phyloP scores from a whole-genome alignment of 1,140 invertebrate genomes.

The Brachionus calyciflorus region DNA sequence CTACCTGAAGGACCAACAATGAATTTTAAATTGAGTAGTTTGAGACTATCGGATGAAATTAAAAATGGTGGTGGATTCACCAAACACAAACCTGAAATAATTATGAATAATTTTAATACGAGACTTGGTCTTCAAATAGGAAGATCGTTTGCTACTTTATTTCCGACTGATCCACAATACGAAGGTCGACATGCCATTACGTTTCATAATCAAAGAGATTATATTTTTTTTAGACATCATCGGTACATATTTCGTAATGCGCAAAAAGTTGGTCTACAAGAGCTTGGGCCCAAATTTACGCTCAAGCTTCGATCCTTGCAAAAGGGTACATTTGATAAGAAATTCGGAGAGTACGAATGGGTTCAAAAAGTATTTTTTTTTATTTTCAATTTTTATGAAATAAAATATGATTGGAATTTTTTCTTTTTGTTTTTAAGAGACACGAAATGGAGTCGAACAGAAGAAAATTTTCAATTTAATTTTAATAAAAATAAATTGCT shows the following conservation, averaged over 20 bases:
- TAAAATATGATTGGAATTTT: constrained; percentile 76
- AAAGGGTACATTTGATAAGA: constrained; percentile 92
- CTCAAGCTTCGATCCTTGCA: constrained; percentile 86
- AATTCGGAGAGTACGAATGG: constrained; percentile 95
- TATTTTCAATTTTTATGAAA: constrained; percentile 65
- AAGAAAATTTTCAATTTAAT: constrained; percentile 79
- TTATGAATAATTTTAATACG: constrained; percentile 93
- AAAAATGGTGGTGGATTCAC: constrained; percentile 65
- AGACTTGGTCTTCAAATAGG: constrained; percentile 82
- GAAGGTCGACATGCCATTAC: constrained; percentile 85
- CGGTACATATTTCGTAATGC: constrained; percentile 88
- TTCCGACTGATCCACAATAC: constrained; percentile 93
- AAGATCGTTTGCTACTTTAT: constrained; percentile 88
- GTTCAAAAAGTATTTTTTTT: constrained; percentile 72
- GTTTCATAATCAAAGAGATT: constrained; percentile 98
- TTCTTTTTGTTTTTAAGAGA: constrained; percentile 59
- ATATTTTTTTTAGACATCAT: constrained; percentile 97
- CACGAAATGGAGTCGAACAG: constrained; percentile 86
- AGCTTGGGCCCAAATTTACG: constrained; percentile 92
- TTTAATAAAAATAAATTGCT: constrained; percentile 49
- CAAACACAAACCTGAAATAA: constrained; percentile 83
- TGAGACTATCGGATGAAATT: constrained; percentile 63
- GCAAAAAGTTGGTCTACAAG: constrained; percentile 78
- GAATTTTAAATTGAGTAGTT: constrained; percentile 68
- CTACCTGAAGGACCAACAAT: constrained; percentile 92